Base-by-base conservation (phyloP, 2,797 vertebrate species). In the Parotocinclus haroldoi region DNA sequence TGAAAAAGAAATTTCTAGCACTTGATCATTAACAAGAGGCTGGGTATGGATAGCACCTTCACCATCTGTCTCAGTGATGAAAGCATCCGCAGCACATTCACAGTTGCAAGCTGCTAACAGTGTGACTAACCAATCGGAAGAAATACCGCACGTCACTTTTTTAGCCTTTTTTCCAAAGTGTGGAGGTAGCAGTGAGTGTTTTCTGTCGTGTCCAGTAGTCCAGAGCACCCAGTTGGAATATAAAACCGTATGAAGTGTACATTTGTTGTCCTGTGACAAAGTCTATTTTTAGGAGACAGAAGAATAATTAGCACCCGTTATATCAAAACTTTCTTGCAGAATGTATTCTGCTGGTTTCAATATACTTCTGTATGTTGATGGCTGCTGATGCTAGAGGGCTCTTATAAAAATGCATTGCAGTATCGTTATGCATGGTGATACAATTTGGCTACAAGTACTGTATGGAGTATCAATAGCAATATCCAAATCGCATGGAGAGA, bases 161-260 rank as follows among this genome's bases (percentile, higher is more conserved):
- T 89, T 86, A 88, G 89, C 82, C 86, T 84, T 91, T 88, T 27
- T 27, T 89, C 89, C 75, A 89, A 91, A 90, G 87, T 85, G 91
- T 94, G 93, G 95, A 97, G 95, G 95, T 97, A 98, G 95, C 94
- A 93, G 88, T 91, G 84, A 77, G 92, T 76, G 89, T 87, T 86
- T 58, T 60, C 50, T 53, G 58, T 75, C 68, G 63, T 67, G 63
- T 73, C 56, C 56, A 65, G 68, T 74, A 64, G 66, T 73, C 66
- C 66, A 66, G 51, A 74, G 73, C 77, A 80, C 73, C 74, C 69
- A 48, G 52, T 68, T 65, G 64, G 66, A 69, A 73, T 56, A 68
- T 17, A 66, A 68, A 72, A 60, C 48, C 8, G 18, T 19, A 58
- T n/a, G 59, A 67, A 36, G 8, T 42, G 42, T 71, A 57, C 11